Evolutionary conservation across 1,140 invertebrate species (phyloP).

Genomic region (Microvelia longipes): DNA sequence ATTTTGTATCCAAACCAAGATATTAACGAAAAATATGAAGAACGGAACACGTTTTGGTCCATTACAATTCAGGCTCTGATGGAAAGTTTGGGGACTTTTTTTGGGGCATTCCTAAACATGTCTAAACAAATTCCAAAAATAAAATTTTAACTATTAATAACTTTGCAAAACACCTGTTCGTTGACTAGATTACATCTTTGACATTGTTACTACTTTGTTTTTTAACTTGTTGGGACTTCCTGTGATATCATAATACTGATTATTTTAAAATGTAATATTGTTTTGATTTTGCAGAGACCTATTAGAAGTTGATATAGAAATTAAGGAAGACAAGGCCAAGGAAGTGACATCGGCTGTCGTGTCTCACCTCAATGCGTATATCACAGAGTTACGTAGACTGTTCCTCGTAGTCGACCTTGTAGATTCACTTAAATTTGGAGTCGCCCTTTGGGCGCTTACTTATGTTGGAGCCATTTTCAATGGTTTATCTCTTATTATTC

Average conservation of each 20-base stretch:
- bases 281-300: constrained; percentile 55
- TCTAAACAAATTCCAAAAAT: no score
- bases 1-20: no score
- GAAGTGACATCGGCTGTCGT: constrained; percentile 66
- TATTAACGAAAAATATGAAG: no score
- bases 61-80: no score
- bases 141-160: no score
- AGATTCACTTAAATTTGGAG: constrained; percentile 87
- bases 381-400: constrained; percentile 69
- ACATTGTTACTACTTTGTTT: no score
- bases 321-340: constrained; percentile 77
- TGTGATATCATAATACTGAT: not conserved
- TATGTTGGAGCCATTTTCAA: constrained; percentile 96
- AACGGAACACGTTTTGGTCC: no score
- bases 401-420: constrained; percentile 92
- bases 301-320: constrained; percentile 67
- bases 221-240: no score
- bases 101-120: no score
- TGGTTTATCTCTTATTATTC: constrained; percentile 88
- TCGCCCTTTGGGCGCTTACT: constrained; percentile 84
- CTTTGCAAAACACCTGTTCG: no score
- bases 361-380: constrained; percentile 63
- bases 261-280: constrained; percentile 5
- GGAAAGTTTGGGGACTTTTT: no score
- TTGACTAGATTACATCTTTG: no score